These are phyloP conservation scores for Nemapogon koenigi DNA, from an alignment of 2,888 invertebrate genomes.

Conservation along the genomic window DNA sequence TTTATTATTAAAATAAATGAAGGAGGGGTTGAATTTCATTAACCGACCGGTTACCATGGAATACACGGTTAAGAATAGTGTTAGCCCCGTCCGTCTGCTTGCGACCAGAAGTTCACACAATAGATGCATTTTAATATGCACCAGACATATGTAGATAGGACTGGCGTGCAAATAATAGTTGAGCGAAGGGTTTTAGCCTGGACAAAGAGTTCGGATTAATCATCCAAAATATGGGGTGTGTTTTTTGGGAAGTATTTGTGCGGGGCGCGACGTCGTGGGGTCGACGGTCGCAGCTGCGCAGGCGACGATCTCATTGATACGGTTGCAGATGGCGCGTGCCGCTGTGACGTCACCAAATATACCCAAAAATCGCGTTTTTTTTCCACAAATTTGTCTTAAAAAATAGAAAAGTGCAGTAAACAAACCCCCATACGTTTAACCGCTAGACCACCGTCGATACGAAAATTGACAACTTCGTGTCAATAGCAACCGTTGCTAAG, in stretches of 20 bases:
- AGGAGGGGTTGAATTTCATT: not conserved
- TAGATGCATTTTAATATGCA: slow-evolving; percentile 34
- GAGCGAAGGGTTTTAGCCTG: slow-evolving; percentile 30
- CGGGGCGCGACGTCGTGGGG: slow-evolving; percentile 24
- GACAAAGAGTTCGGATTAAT: slow-evolving; percentile 53
- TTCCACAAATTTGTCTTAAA: too few species aligned
- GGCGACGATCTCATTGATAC: slow-evolving; percentile 56
- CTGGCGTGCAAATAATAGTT: slow-evolving; percentile 43
- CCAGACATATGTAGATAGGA: slow-evolving; percentile 38
- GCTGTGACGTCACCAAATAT: slow-evolving; percentile 32
- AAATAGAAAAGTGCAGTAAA: too few species aligned
- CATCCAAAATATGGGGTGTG: slow-evolving; percentile 43
- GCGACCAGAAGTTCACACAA: slow-evolving; percentile 22
- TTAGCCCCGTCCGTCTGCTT: slow-evolving; percentile 17
- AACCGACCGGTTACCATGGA: slow-evolving; percentile 24
- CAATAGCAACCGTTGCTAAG: too few species aligned
- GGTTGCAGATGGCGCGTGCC: slow-evolving; percentile 33
- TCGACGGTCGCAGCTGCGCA: slow-evolving; percentile 55
- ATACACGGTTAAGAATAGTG: slow-evolving; percentile 22
- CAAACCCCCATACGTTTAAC: too few species aligned
- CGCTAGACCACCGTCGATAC: too few species aligned
- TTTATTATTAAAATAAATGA: too few species aligned
- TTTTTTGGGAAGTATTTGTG: slow-evolving; percentile 31
- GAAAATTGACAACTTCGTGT: too few species aligned
- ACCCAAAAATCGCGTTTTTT: too few species aligned